A percentile compares a stretch with the other conserved stretches of the same genome.
Evolutionary conservation across 2,113 vertebrate genomes (phyloP).

Genomic region (Enhydra lutris): DNA sequence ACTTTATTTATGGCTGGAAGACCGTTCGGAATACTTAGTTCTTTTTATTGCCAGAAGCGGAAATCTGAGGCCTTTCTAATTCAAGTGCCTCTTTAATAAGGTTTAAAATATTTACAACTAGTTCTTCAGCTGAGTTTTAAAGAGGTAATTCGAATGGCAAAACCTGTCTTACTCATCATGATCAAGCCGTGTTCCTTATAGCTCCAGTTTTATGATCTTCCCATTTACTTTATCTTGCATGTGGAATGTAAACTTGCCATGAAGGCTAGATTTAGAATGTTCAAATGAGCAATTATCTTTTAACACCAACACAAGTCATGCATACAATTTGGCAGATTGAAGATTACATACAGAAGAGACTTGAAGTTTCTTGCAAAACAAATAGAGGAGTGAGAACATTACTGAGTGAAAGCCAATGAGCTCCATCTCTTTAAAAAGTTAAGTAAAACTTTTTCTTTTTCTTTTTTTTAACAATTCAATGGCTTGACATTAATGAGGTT

Average conservation of each 20-base stretch:
- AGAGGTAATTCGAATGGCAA: slow-evolving; percentile 16
- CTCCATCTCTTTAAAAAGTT: slow-evolving; percentile 2
- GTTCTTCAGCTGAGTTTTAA: slow-evolving; percentile 28
- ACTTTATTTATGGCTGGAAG: neutral
- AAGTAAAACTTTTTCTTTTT: neutral
- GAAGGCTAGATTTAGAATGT: slow-evolving; percentile 49
- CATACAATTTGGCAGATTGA: slow-evolving; percentile 63
- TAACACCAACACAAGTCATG: slow-evolving; percentile 58
- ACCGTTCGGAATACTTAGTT: neutral
- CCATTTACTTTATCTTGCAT: slow-evolving; percentile 10
- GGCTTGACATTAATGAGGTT: neutral
- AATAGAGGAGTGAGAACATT: slow-evolving; percentile 46
- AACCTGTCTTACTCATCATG: neutral
- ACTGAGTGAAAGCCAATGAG: slow-evolving; percentile 21
- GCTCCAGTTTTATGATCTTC: neutral
- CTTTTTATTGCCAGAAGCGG: neutral
- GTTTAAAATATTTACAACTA: slow-evolving; percentile 26
- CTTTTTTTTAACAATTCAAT: neutral
- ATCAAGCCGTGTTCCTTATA: neutral
- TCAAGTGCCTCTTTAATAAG: slow-evolving; percentile 14
- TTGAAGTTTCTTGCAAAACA: slow-evolving; percentile 58
- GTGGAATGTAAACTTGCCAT: slow-evolving; percentile 34
- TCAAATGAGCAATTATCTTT: slow-evolving; percentile 65
- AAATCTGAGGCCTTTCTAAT: neutral
- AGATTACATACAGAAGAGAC: slow-evolving; percentile 62